Percentiles rank a stretch among this genome's conserved stretches.
Conservation (phyloP, 2,888 invertebrate genomes). For the Eulithis prunata region DNA sequence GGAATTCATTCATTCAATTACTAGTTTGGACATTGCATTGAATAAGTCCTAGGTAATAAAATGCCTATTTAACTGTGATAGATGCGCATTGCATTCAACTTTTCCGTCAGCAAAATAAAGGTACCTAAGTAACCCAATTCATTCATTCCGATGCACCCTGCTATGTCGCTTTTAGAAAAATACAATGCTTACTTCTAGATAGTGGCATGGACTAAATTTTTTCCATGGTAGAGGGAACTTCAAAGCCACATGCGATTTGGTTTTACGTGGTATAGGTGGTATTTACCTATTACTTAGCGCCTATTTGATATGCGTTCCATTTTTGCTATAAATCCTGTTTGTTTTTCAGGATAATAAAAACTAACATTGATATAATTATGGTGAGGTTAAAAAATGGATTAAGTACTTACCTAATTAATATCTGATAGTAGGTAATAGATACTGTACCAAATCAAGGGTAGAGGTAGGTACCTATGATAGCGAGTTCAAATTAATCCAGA, state of each 20-base stretch:
- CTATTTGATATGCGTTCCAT: too few species aligned
- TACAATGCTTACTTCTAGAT: too few species aligned
- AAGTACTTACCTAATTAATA: background rate
- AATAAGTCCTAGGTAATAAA: slow-evolving; percentile 20
- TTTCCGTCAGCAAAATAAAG: slow-evolving; percentile 10
- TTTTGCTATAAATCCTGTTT: too few species aligned
- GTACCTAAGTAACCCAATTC: background rate
- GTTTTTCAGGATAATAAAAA: too few species aligned
- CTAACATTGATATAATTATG: too few species aligned
- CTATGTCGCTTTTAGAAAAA: too few species aligned
- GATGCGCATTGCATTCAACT: slow-evolving; percentile 23
- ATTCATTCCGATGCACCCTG: too few species aligned
- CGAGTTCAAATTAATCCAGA: slow-evolving; percentile 23
- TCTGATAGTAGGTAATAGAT: background rate
- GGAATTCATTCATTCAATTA: slow-evolving; percentile 67
- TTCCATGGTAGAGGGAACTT: too few species aligned
- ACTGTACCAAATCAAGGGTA: slow-evolving; percentile 1
- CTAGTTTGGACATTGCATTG: slow-evolving; percentile 39
- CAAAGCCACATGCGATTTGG: background rate
- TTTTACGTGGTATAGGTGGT: too few species aligned
- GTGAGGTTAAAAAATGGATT: too few species aligned
- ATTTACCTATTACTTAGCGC: too few species aligned
- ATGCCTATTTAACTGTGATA: slow-evolving; percentile 19
- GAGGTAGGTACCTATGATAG: background rate
- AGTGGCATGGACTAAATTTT: too few species aligned